phyloP scores from a whole-genome alignment of 2,888 invertebrate genomes.

The Phyllotreta striolata region DNA sequence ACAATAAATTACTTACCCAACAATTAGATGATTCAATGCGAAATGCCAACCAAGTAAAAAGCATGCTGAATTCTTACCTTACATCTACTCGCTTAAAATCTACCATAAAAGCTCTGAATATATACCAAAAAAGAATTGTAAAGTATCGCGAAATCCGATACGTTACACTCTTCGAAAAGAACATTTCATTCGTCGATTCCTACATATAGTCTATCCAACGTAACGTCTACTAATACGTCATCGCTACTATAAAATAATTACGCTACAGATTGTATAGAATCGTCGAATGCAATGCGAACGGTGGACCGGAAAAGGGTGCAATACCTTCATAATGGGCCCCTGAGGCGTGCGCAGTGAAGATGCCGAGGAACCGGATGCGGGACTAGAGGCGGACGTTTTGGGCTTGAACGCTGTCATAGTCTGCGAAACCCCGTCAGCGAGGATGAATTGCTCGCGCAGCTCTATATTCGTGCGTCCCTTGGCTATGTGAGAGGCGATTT shows the following conservation, averaged over 20 bases:
- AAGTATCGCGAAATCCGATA: conserved; percentile 7
- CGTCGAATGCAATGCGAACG: neutral
- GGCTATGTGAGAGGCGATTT: conserved; percentile 72
- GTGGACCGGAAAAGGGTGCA: conserved; percentile 42
- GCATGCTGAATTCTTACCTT: conserved; percentile 29
- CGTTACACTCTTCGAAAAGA: too few species aligned
- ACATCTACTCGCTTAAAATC: conserved; percentile 27
- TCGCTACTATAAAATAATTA: too few species aligned
- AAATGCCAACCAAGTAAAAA: conserved; percentile 4
- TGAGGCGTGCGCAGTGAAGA: conserved; percentile 70
- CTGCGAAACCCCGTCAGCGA: conserved; percentile 98
- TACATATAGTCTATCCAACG: too few species aligned
- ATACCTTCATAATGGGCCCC: conserved; percentile 97
- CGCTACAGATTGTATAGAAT: too few species aligned
- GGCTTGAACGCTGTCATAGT: conserved; percentile 98
- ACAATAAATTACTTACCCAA: conserved; percentile 25
- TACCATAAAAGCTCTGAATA: conserved; percentile 15
- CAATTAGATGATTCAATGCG: conserved; percentile 22
- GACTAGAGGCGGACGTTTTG: conserved; percentile 85
- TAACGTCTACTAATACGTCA: too few species aligned
- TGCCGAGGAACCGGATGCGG: conserved; percentile 66
- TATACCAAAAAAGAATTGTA: neutral
- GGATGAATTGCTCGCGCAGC: conserved; percentile 97
- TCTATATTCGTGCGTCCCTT: conserved; percentile 99
- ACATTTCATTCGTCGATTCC: too few species aligned